These are phyloP conservation scores for Pygoscelis antarcticus DNA, from an alignment of 2,113 vertebrate genomes.

Conservation along the genomic window DNA sequence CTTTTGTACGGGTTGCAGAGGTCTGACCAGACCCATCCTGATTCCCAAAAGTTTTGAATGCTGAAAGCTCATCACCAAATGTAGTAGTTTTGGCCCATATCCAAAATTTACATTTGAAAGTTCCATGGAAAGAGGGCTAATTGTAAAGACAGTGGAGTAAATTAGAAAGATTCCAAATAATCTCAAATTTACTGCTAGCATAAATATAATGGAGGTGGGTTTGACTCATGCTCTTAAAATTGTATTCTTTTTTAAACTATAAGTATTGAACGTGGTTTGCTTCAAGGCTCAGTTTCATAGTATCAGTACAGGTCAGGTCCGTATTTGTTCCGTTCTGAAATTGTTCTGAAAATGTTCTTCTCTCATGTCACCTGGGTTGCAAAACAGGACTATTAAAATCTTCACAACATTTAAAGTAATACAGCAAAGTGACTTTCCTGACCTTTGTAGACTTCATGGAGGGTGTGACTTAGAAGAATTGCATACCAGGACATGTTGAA, in stretches of 20 bases:
- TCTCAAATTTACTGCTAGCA: background rate
- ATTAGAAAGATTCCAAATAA: background rate
- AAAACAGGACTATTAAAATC: background rate
- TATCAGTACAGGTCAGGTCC: background rate
- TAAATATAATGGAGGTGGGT: background rate
- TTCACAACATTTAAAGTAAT: background rate
- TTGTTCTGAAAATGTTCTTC: background rate
- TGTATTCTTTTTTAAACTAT: background rate
- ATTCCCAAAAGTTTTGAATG: background rate
- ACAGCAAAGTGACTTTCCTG: slow-evolving; percentile 8
- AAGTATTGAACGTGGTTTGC: background rate
- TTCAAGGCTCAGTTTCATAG: background rate
- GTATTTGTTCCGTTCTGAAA: background rate
- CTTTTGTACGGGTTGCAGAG: background rate
- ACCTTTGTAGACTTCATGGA: background rate
- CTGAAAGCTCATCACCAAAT: background rate
- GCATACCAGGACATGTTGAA: background rate
- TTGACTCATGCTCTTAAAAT: background rate
- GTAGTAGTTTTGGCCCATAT: background rate
- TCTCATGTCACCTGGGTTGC: background rate
- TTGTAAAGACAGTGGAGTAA: background rate
- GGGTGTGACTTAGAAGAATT: background rate
- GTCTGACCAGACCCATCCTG: background rate
- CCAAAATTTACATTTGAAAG: background rate
- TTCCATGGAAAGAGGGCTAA: background rate